These are phyloP conservation scores for Onychorhynchus coronatus DNA, from an alignment of 2,113 vertebrate genomes.

Conservation along the genomic window DNA sequence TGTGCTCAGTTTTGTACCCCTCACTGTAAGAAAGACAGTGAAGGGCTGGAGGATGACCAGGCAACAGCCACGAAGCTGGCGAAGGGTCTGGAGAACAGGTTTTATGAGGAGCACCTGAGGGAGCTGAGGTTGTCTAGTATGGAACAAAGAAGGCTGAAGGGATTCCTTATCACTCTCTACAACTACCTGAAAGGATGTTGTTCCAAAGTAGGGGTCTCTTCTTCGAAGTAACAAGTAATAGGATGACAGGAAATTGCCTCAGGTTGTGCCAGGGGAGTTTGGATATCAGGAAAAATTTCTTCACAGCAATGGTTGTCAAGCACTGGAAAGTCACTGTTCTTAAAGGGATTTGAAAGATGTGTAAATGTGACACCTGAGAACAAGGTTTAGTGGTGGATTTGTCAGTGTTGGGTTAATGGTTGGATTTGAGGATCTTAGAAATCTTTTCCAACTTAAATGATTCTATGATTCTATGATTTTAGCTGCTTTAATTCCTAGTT, in stretches of 20 bases:
- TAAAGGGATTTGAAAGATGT: background rate
- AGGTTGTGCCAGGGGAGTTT: background rate
- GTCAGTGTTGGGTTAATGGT: background rate
- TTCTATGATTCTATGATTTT: background rate
- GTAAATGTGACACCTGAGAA: background rate
- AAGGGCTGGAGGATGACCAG: background rate
- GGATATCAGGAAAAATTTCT: background rate
- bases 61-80: background rate
- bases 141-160: background rate
- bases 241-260: background rate
- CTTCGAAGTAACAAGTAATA: background rate
- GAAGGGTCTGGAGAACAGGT: background rate
- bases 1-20: background rate
- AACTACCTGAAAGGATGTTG: background rate
- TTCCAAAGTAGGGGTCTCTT: background rate
- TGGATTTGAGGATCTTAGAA: background rate
- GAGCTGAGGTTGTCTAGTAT: background rate
- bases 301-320: background rate
- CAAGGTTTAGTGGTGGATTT: background rate
- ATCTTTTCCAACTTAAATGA: background rate
- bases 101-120: background rate
- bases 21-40: background rate
- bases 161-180: background rate
- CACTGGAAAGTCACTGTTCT: background rate
- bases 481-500: background rate